A percentile compares a stretch with the other conserved stretches of the same genome.
phyloP scores from a whole-genome alignment of 2,888 invertebrate genomes.

The Mythimna loreyi region DNA sequence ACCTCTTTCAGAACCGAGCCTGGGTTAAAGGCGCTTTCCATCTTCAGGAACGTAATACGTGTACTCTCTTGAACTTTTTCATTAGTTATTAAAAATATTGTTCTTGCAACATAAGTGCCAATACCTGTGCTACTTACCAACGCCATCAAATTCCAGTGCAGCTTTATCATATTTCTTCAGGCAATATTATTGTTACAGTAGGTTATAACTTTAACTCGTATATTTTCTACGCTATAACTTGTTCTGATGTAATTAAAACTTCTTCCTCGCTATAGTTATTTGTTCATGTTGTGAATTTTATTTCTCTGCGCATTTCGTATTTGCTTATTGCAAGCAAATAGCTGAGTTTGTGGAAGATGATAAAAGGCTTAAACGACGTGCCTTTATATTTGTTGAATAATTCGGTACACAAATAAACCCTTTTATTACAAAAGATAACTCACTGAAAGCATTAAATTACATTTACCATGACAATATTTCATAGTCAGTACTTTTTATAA shows the following conservation, averaged over 20 bases:
- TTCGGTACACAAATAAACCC: background rate
- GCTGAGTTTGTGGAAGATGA: background rate
- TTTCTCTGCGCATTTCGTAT: conserved; percentile 30
- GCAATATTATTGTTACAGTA: conserved; percentile 16
- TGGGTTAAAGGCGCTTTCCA: background rate
- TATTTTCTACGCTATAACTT: conserved; percentile 49
- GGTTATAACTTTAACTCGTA: conserved; percentile 32
- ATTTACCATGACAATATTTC: conserved; percentile 34
- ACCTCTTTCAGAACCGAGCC: background rate
- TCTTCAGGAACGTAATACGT: background rate
- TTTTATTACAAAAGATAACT: conserved; percentile 4
- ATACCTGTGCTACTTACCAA: background rate
- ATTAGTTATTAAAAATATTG: too few species aligned
- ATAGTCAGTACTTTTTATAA: conserved; percentile 41
- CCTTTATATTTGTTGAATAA: background rate
- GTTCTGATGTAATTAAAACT: conserved; percentile 57
- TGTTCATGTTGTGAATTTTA: conserved; percentile 34
- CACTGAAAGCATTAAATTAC: conserved; percentile 37
- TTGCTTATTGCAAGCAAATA: conserved; percentile 21
- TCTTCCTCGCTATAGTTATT: conserved; percentile 35
- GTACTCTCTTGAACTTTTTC: background rate
- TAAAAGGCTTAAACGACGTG: background rate
- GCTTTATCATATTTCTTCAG: conserved; percentile 28
- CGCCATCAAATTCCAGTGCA: background rate
- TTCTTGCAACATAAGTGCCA: too few species aligned